Evolutionary conservation across 2,113 vertebrate species (phyloP).

Genomic region (Gnathonemus echidnorhynchus): DNA sequence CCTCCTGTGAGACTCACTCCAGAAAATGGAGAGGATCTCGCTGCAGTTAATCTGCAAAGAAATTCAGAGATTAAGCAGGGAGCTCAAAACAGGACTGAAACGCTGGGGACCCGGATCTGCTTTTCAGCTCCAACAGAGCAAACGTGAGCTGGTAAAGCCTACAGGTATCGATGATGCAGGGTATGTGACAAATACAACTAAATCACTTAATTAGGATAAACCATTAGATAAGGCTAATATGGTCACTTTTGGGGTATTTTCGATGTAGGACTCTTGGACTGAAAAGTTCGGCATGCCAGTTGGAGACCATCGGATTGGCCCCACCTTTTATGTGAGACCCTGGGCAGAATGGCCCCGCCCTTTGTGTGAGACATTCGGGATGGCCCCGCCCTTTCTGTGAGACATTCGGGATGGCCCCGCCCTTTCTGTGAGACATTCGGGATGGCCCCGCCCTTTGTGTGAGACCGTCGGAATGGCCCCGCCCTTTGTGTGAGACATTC

Average conservation of each 20-base stretch:
- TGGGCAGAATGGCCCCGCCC: background rate
- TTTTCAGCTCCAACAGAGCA: background rate
- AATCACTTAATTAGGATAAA: background rate
- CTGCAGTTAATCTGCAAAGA: background rate
- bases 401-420: background rate
- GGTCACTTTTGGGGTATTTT: background rate
- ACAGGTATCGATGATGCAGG: background rate
- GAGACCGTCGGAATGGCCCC: background rate
- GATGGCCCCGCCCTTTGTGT: background rate
- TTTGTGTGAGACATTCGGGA: background rate
- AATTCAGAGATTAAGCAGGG: background rate
- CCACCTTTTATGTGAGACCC: background rate
- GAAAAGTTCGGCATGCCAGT: background rate
- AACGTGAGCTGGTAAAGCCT: background rate
- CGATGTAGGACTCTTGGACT: background rate
- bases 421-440: background rate
- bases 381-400: background rate
- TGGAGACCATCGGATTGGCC: background rate
- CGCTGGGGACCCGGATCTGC: background rate
- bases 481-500: background rate
- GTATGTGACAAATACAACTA: background rate
- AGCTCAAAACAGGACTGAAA: background rate
- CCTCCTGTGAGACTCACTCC: background rate
- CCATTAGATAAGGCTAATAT: background rate
- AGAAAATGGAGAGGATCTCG: background rate